Conservation (phyloP, 1,140 invertebrate genomes). For the Maconellicoccus hirsutus region DNA sequence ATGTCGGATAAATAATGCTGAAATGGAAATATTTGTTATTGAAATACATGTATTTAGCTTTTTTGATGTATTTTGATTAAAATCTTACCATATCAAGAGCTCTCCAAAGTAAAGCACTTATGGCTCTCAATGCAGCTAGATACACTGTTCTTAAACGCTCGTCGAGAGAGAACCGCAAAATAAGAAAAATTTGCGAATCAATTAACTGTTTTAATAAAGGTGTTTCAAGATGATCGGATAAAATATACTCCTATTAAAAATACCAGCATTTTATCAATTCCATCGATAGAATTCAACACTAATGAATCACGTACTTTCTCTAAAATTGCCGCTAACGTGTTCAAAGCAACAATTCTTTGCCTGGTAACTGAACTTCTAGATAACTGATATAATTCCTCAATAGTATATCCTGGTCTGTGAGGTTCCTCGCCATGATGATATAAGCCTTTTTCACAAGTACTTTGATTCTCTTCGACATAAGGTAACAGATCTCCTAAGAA, state of each 20-base stretch:
- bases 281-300: slow-evolving; percentile 8
- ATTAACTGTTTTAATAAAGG: slow-evolving; percentile 41
- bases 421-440: slow-evolving; percentile 89
- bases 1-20: slow-evolving; percentile 48
- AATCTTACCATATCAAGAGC: slow-evolving; percentile 33
- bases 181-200: slow-evolving; percentile 55
- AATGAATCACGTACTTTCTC: slow-evolving; percentile 44
- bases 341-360: slow-evolving; percentile 66
- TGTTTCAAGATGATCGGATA: slow-evolving; percentile 49
- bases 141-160: slow-evolving; percentile 61
- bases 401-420: slow-evolving; percentile 73
- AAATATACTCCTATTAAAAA: slow-evolving; percentile 34
- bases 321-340: slow-evolving; percentile 64
- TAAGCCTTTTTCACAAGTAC: slow-evolving; percentile 47
- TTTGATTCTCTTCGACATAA: slow-evolving; percentile 48
- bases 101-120: slow-evolving; percentile 66
- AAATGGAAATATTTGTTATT: slow-evolving; percentile 23
- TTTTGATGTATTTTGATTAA: background rate
- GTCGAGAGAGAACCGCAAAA: slow-evolving; percentile 73
- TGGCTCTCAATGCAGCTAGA: slow-evolving; percentile 56
- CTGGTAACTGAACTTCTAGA: slow-evolving; percentile 53
- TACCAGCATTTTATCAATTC: background rate
- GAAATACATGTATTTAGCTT: no score
- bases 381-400: slow-evolving; percentile 73
- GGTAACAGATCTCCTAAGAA: slow-evolving; percentile 57